phyloP scores from a whole-genome alignment of 2,113 vertebrate genomes.

The Trochalopteron elliotii region DNA sequence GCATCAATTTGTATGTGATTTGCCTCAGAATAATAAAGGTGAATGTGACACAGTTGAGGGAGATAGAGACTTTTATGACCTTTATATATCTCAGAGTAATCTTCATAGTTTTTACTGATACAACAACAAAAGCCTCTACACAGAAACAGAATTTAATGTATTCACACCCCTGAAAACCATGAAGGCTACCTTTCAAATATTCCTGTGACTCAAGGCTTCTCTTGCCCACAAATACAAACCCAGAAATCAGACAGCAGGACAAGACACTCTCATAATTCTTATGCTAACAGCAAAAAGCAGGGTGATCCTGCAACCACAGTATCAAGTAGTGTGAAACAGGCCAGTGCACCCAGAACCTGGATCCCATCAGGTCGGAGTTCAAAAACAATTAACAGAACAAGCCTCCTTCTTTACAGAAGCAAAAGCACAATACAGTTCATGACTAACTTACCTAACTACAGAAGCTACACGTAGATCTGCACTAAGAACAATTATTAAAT shows the following conservation, averaged over 20 bases:
- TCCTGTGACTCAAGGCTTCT: background rate
- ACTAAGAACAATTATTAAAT: background rate
- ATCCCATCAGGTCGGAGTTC: background rate
- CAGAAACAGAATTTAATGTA: background rate
- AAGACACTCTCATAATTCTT: background rate
- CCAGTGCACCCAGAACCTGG: background rate
- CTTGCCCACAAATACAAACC: background rate
- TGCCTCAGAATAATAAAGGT: constrained; percentile 58
- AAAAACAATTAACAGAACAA: background rate
- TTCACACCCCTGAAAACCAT: background rate
- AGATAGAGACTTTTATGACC: constrained; percentile 68
- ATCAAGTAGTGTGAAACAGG: background rate
- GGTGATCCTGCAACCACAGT: background rate
- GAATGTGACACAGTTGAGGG: constrained; percentile 55
- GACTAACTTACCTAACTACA: background rate
- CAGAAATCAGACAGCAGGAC: background rate
- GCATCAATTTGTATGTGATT: constrained; percentile 63
- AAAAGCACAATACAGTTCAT: background rate
- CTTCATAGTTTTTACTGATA: constrained; percentile 46
- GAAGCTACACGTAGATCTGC: background rate
- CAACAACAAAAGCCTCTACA: background rate
- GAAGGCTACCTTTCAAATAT: background rate
- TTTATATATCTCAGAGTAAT: constrained; percentile 45
- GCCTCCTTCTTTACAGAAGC: background rate
- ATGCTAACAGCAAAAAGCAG: background rate